Evolutionary conservation across 2,113 vertebrate genomes (phyloP), one percentile per base, ranked within the genome.

Genomic region (Chaetura pelagica): DNA sequence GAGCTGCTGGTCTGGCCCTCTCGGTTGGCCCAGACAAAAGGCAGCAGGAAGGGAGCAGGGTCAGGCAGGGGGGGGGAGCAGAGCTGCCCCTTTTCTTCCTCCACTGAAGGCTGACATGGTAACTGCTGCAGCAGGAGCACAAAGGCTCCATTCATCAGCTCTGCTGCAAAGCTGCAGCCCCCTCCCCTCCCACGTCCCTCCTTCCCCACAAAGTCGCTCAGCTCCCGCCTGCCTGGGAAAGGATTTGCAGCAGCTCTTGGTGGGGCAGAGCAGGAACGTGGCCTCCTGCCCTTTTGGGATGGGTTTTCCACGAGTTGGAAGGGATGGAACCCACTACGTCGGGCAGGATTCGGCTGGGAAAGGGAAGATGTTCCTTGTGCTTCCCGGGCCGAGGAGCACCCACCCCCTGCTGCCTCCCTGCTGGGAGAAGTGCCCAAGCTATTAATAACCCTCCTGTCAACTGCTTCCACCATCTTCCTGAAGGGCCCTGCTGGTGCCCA

Each of bases 101-200:
- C 85, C n/a, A 20, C 90, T 5, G 69, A 59, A 57, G 92, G 94
- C 76, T 96, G 95, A 59, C 80, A 71, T 94, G 92, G 96, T 68
- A 90, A 87, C 92, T 21, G 87, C 94, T 91, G 93, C 95, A 79
- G 95, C 95, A 94, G 93, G 89, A 82, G 90, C 96, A 96, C 95
- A 96, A 97, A 97, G 95, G 84, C 95, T 91, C 90, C 93, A 97
- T 96, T 91, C 91, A 94, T 91, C 67, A 4, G 86, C 89, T 85
- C 40, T 57, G 88, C 95, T 85, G 89, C 87, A 68, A 40, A 49
- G 89, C 93, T 77, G 15, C 55, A 30, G 80, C 91, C 86, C 92
- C 92, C 86, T 74, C 84, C 84, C 87, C 85, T 68, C 93, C 95
- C 76, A 49, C 82, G 42, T 8, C 72, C 29, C 82, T 62, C 61